These are phyloP conservation scores for Noturus placidus DNA, from an alignment of 2,113 vertebrate genomes.

Conservation along the genomic window DNA sequence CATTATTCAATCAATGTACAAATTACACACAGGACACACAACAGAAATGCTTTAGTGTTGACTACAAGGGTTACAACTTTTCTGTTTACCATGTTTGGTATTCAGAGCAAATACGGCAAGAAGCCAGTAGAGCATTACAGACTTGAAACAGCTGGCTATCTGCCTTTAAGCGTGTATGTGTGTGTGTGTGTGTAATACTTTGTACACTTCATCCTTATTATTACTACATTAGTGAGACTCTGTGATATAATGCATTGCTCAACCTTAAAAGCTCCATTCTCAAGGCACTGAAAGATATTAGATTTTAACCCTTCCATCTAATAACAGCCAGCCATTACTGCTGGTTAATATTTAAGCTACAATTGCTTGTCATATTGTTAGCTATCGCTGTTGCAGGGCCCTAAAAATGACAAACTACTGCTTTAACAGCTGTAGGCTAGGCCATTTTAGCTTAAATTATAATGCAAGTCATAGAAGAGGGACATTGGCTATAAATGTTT, in stretches of 20 bases:
- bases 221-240: not conserved
- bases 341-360: not conserved
- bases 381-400: not conserved
- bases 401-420: not conserved
- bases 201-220: not conserved
- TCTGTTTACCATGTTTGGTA: slow-evolving; percentile 8
- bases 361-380: not conserved
- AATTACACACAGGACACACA: not conserved
- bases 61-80: not conserved
- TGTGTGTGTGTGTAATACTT: not conserved
- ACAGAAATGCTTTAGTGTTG: not conserved
- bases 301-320: not conserved
- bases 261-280: not conserved
- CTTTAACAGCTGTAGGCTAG: not conserved
- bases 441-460: not conserved
- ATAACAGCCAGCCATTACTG: not conserved
- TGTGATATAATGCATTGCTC: not conserved
- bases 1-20: not conserved
- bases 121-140: not conserved
- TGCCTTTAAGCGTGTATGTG: not conserved
- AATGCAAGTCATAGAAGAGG: not conserved
- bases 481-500: not conserved
- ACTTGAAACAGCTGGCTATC: not conserved
- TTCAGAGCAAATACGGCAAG: not conserved
- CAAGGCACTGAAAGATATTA: not conserved